Percentiles rank a stretch among this genome's conserved stretches.
phyloP scores from a whole-genome alignment of 2,113 vertebrate species.

The Spea multiplicata region DNA sequence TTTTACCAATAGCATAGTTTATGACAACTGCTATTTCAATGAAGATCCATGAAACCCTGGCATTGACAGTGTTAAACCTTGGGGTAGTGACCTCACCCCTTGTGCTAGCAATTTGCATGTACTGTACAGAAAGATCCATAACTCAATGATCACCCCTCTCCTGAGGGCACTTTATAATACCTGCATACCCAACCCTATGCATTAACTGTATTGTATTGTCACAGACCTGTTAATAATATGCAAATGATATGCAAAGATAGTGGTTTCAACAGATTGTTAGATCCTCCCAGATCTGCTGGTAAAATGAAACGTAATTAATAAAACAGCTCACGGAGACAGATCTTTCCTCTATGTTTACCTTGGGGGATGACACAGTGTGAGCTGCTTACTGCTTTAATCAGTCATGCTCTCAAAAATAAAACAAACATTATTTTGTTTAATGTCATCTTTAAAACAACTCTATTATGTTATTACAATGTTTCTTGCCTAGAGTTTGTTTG shows the following conservation, averaged over 20 bases:
- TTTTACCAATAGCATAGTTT: too few species aligned
- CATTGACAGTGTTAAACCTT: too few species aligned
- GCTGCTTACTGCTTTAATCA: constrained; percentile 42
- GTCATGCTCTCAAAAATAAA: constrained; percentile 30
- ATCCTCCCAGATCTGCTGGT: constrained; percentile 44
- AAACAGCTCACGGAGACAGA: constrained; percentile 28
- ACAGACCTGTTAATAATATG: constrained; percentile 28
- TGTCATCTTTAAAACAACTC: constrained; percentile 22
- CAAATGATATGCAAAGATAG: constrained; percentile 38
- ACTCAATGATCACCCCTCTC: background rate
- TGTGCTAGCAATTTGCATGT: too few species aligned
- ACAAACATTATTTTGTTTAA: constrained; percentile 44
- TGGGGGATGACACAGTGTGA: constrained; percentile 41
- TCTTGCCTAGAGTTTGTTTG: background rate
- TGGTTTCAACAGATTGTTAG: constrained; percentile 32
- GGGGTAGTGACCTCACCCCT: too few species aligned
- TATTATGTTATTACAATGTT: constrained; percentile 10
- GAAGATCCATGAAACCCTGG: too few species aligned
- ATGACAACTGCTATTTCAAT: too few species aligned
- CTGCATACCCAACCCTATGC: background rate
- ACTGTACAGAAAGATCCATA: too few species aligned
- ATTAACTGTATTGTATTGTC: constrained; percentile 17
- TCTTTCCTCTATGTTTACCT: constrained; percentile 34
- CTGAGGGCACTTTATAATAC: background rate
- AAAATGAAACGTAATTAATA: constrained; percentile 49